Conservation (phyloP, 2,113 vertebrate genomes). For the Vimba vimba region DNA sequence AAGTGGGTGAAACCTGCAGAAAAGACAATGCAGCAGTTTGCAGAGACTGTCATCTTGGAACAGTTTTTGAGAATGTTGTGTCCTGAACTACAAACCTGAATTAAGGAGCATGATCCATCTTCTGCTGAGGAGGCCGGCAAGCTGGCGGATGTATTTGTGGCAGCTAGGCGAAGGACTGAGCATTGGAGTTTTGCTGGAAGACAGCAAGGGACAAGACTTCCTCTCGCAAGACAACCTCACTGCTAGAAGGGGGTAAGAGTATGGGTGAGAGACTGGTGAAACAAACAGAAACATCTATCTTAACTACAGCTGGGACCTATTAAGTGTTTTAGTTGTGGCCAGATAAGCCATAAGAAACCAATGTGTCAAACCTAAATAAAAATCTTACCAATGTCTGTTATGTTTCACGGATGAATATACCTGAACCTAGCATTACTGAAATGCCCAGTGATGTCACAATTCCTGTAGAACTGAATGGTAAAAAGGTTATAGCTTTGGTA, state of each 20-base stretch:
- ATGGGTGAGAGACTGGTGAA: not conserved
- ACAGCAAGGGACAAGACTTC: not conserved
- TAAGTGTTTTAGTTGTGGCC: not conserved
- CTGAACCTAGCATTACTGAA: not conserved
- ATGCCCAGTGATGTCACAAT: not conserved
- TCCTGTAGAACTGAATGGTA: not conserved
- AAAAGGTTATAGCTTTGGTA: not conserved
- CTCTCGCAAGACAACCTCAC: not conserved
- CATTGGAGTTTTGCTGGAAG: not conserved
- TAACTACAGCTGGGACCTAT: not conserved
- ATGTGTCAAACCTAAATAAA: not conserved
- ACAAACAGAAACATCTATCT: not conserved
- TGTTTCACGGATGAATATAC: not conserved
- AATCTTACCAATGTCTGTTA: not conserved
- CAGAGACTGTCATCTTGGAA: not conserved
- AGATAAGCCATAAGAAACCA: not conserved
- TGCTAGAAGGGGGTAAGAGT: not conserved
- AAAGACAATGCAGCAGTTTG: not conserved
- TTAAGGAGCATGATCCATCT: not conserved
- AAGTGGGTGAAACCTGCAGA: not conserved
- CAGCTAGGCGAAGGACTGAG: not conserved
- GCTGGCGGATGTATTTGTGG: not conserved
- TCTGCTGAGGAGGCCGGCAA: not conserved
- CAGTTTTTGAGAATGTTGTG: not conserved
- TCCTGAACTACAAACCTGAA: not conserved